Evolutionary conservation across 1,140 invertebrate genomes (phyloP).

Genomic region (Andrena cerasifolii): DNA sequence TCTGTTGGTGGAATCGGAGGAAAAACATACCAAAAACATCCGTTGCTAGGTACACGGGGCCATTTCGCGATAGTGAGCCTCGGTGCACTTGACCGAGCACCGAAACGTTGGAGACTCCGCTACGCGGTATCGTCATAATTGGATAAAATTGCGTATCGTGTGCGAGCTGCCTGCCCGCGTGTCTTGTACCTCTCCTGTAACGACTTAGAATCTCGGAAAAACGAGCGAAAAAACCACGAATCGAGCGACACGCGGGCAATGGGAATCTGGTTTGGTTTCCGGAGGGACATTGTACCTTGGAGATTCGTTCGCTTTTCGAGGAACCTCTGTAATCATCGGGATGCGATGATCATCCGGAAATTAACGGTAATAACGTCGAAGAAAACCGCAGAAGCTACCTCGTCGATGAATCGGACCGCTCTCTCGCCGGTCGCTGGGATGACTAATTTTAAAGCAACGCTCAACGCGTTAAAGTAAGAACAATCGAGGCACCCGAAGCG

Average conservation of each 20-base stretch:
- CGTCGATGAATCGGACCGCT: not conserved
- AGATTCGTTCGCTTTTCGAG: slow-evolving; percentile 6
- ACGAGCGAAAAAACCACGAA: not conserved
- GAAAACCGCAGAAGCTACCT: not conserved
- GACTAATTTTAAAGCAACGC: slow-evolving; percentile 2
- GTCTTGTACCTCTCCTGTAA: not conserved
- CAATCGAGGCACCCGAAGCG: too few species aligned
- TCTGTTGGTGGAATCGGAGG: not conserved
- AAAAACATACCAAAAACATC: not conserved
- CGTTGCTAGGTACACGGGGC: not conserved
- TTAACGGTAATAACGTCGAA: not conserved
- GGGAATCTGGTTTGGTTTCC: slow-evolving; percentile 23
- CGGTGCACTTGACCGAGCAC: not conserved
- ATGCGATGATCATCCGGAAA: slow-evolving; percentile 17
- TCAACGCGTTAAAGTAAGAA: too few species aligned
- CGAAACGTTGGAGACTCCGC: not conserved
- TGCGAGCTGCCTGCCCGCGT: too few species aligned
- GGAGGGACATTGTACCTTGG: not conserved
- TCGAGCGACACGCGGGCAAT: not conserved
- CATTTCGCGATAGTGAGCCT: not conserved
- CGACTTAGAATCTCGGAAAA: not conserved
- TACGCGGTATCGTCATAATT: not conserved
- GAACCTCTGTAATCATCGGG: slow-evolving; percentile 6
- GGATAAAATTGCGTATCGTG: not conserved
- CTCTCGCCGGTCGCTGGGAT: not conserved